These are phyloP conservation scores for Amphiprion percula DNA, from an alignment of 2,113 vertebrate genomes.

Conservation along the genomic window DNA sequence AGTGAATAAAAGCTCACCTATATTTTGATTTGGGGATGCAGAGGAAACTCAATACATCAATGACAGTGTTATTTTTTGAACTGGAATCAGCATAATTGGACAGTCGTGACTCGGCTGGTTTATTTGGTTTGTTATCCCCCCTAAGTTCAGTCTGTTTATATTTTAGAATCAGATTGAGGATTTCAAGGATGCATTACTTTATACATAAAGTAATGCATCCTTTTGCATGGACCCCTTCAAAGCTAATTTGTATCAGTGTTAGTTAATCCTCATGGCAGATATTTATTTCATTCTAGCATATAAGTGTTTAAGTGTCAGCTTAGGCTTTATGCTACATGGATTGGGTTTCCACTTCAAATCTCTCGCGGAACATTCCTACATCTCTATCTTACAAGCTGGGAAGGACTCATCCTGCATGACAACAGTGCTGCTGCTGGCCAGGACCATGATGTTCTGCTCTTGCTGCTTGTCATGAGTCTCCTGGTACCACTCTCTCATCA, in stretches of 20 bases:
- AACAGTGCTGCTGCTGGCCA: conserved; percentile 98
- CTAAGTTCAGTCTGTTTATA: not conserved
- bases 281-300: conserved; percentile 38
- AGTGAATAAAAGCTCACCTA: conserved; percentile 26
- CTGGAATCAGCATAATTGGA: conserved; percentile 18
- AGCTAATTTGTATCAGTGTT: conserved; percentile 18
- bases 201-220: too few relatives aligned
- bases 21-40: conserved; percentile 28
- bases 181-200: conserved; percentile 1
- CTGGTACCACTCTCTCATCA: conserved; percentile 99
- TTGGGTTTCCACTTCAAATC: conserved; percentile 24
- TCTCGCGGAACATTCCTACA: conserved; percentile 80
- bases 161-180: not conserved
- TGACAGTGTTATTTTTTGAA: conserved; percentile 32
- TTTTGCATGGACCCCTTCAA: conserved; percentile 5
- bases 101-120: conserved; percentile 14
- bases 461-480: conserved; percentile 98
- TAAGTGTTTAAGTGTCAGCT: conserved; percentile 54
- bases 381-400: conserved; percentile 97
- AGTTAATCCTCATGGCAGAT: conserved; percentile 29
- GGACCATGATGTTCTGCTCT: conserved; percentile 97
- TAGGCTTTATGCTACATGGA: conserved; percentile 59
- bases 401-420: conserved; percentile 99
- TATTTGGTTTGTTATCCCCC: conserved; percentile 27
- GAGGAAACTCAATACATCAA: conserved; percentile 28